A percentile compares a stretch with the other conserved stretches of the same genome.
Conservation (phyloP, 1,140 invertebrate species). For the Galleria mellonella region DNA sequence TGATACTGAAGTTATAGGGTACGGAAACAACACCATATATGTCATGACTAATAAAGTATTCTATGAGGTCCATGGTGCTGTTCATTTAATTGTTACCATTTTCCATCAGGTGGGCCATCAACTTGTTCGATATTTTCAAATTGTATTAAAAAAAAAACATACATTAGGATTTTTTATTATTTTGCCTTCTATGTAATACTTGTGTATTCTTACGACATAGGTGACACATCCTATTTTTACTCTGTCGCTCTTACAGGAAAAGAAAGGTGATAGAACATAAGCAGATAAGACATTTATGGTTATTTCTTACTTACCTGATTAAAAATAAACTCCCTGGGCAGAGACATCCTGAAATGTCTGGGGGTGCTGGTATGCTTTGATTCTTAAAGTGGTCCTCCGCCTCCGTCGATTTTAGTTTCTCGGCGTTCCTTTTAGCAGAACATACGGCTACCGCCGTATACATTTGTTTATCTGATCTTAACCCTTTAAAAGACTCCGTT, state of each 20-base stretch:
- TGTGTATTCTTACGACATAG: background rate
- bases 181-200: background rate
- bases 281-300: too few species aligned
- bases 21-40: too few species aligned
- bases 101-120: too few species aligned
- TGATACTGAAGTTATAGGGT: too few species aligned
- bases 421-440: slow-evolving; percentile 18
- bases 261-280: too few species aligned
- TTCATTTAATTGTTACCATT: too few species aligned
- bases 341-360: slow-evolving; percentile 49
- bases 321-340: slow-evolving; percentile 57
- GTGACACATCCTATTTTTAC: too few species aligned
- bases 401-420: slow-evolving; percentile 51
- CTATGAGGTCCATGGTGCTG: too few species aligned
- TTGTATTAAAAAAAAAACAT: background rate
- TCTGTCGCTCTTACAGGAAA: too few species aligned
- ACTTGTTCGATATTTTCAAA: too few species aligned
- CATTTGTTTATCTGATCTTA: slow-evolving; percentile 45
- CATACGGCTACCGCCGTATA: slow-evolving; percentile 46
- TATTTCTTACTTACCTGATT: slow-evolving; percentile 39
- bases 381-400: slow-evolving; percentile 51
- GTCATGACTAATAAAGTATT: too few species aligned
- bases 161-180: too few species aligned
- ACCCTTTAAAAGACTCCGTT: slow-evolving; percentile 40
- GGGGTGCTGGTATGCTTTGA: slow-evolving; percentile 36